Percentiles rank a stretch among this genome's conserved stretches.
Evolutionary conservation across 2,797 vertebrate genomes (phyloP).

Genomic region (Amphiprion clarkii): DNA sequence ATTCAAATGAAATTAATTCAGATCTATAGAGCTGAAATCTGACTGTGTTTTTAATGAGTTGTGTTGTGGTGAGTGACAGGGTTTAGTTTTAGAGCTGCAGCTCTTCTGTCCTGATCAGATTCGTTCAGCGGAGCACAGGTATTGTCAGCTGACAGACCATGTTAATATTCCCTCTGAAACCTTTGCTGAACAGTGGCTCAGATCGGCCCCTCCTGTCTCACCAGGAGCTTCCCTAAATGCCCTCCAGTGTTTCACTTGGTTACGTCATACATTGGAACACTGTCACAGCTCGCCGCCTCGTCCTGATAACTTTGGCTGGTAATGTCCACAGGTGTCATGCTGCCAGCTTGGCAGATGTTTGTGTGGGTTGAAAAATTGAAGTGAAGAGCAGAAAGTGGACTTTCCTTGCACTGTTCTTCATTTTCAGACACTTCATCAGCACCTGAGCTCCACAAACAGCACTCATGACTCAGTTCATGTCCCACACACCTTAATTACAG

Average conservation of each 20-base stretch:
- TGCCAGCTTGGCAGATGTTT: slow-evolving; percentile 29
- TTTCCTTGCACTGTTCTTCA: background rate
- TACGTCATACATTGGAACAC: slow-evolving; percentile 49
- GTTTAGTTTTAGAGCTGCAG: slow-evolving; percentile 30
- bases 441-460: background rate
- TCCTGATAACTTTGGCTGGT: slow-evolving; percentile 36
- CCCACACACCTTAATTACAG: background rate
- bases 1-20: slow-evolving; percentile 1
- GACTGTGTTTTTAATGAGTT: background rate
- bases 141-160: slow-evolving; percentile 44
- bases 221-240: slow-evolving; percentile 50
- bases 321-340: slow-evolving; percentile 53
- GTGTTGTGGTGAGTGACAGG: slow-evolving; percentile 38
- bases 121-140: slow-evolving; percentile 41
- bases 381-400: background rate
- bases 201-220: slow-evolving; percentile 9
- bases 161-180: slow-evolving; percentile 39
- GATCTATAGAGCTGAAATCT: background rate
- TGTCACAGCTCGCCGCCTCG: slow-evolving; percentile 21
- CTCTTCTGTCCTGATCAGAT: slow-evolving; percentile 31
- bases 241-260: slow-evolving; percentile 57
- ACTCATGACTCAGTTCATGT: background rate
- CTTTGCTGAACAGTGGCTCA: background rate
- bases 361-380: slow-evolving; percentile 28
- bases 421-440: slow-evolving; percentile 6